Percentiles rank a stretch among this genome's conserved stretches.
phyloP scores from a whole-genome alignment of 2,888 invertebrate genomes.

The Rhagophthalmus giganteus region DNA sequence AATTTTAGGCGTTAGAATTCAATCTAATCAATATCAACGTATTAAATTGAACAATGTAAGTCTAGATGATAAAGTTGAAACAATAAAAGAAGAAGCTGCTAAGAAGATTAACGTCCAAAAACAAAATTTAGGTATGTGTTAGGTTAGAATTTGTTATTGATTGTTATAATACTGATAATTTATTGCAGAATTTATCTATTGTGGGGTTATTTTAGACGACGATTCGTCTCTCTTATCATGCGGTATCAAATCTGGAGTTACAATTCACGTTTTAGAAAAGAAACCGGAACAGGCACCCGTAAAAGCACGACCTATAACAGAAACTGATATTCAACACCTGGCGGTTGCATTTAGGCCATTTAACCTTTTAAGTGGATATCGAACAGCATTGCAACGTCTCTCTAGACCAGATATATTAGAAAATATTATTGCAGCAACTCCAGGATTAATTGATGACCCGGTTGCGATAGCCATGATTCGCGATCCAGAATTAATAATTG shows the following conservation, averaged over 20 bases:
- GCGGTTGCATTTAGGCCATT: slow-evolving; percentile 66
- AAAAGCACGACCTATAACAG: slow-evolving; percentile 58
- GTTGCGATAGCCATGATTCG: slow-evolving; percentile 74
- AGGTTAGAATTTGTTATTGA: slow-evolving; percentile 1
- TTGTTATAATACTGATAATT: slow-evolving; percentile 1
- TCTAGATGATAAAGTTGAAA: slow-evolving; percentile 64
- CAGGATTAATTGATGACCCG: slow-evolving; percentile 71
- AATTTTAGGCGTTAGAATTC: slow-evolving; percentile 58
- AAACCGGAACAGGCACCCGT: slow-evolving; percentile 50
- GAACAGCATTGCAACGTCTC: slow-evolving; percentile 64
- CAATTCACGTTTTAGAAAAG: slow-evolving; percentile 61
- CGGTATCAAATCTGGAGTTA: slow-evolving; percentile 63
- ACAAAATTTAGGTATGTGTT: slow-evolving; percentile 60
- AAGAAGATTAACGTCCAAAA: slow-evolving; percentile 61
- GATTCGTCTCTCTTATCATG: slow-evolving; percentile 63
- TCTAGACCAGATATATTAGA: slow-evolving; percentile 61
- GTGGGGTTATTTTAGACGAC: slow-evolving; percentile 71
- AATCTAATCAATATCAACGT: slow-evolving; percentile 58
- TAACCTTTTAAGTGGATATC: slow-evolving; percentile 63
- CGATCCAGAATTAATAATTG: slow-evolving; percentile 74
- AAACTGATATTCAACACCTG: slow-evolving; percentile 64
- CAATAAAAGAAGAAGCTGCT: slow-evolving; percentile 62
- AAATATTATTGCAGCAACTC: slow-evolving; percentile 71
- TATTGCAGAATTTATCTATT: slow-evolving; percentile 66
- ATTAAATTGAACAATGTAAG: slow-evolving; percentile 64